Conservation (phyloP, 2,797 vertebrate species). For the Clarias pachynema region DNA sequence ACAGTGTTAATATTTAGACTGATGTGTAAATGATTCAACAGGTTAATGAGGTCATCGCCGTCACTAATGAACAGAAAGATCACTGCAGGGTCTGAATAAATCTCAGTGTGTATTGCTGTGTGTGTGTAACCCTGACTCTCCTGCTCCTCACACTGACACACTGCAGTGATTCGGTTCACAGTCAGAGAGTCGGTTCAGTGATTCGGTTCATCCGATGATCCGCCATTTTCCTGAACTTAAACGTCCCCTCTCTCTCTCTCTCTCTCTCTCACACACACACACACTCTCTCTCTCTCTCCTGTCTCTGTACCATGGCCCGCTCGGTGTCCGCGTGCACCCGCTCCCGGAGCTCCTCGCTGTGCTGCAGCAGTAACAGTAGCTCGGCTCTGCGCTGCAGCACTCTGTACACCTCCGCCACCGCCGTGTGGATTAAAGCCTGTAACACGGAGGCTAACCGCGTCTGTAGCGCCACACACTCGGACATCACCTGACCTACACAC, state of each 20-base stretch:
- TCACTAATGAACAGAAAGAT: no score
- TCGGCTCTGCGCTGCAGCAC: conserved; percentile 59
- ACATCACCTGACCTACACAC: background rate
- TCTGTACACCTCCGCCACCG: conserved; percentile 69
- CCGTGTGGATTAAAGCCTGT: conserved; percentile 72
- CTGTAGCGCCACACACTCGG: conserved; percentile 54
- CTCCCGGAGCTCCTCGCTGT: background rate
- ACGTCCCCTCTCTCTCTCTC: background rate
- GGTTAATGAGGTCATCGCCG: no score
- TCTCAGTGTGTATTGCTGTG: no score
- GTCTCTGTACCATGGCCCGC: conserved; percentile 61
- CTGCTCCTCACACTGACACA: no score
- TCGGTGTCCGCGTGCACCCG: conserved; percentile 48
- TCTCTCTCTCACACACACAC: background rate
- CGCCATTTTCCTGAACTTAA: background rate
- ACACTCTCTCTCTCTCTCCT: no score
- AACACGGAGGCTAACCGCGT: conserved; percentile 71
- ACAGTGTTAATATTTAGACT: background rate
- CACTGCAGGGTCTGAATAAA: no score
- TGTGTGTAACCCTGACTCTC: no score
- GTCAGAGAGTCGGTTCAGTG: background rate
- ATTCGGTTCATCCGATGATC: background rate
- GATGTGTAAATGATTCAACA: background rate
- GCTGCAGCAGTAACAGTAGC: conserved; percentile 32
- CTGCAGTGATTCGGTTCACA: background rate